Conservation (phyloP, 2,113 vertebrate genomes). For the Narcine bancroftii region DNA sequence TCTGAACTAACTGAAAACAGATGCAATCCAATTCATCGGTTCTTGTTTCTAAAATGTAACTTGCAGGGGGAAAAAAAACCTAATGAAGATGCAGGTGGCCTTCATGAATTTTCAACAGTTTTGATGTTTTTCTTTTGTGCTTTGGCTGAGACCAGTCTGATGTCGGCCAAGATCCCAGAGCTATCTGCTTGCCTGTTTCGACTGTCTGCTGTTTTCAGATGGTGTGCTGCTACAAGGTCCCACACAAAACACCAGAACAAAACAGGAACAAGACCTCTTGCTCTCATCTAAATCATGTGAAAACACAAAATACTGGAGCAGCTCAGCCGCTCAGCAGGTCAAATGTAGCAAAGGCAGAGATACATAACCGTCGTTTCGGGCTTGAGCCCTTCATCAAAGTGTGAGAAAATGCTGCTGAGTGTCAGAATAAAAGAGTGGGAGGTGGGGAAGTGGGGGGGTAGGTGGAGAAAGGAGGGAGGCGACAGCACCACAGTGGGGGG, state of each 20-base stretch:
- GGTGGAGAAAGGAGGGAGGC: no score
- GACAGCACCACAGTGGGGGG: no score
- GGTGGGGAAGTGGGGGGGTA: no score
- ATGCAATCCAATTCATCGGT: no score
- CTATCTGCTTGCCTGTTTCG: not conserved
- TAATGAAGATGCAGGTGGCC: not conserved
- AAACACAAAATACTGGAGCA: no score
- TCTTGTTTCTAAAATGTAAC: slow-evolving; percentile 9
- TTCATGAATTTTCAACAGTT: not conserved
- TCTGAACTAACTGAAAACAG: no score
- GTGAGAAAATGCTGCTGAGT: no score
- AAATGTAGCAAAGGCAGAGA: no score
- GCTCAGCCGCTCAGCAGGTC: no score
- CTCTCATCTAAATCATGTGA: not conserved
- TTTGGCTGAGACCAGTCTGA: not conserved
- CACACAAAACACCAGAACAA: not conserved
- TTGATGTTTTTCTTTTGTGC: not conserved
- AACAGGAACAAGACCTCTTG: not conserved
- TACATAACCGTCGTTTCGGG: no score
- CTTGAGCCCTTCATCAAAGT: no score
- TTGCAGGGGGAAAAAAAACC: not conserved
- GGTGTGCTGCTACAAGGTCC: not conserved
- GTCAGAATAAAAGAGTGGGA: no score
- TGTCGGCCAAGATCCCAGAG: not conserved
- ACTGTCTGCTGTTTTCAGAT: slow-evolving; percentile 11